phyloP scores from a whole-genome alignment of 2,113 vertebrate species.

The Entelurus aequoreus region DNA sequence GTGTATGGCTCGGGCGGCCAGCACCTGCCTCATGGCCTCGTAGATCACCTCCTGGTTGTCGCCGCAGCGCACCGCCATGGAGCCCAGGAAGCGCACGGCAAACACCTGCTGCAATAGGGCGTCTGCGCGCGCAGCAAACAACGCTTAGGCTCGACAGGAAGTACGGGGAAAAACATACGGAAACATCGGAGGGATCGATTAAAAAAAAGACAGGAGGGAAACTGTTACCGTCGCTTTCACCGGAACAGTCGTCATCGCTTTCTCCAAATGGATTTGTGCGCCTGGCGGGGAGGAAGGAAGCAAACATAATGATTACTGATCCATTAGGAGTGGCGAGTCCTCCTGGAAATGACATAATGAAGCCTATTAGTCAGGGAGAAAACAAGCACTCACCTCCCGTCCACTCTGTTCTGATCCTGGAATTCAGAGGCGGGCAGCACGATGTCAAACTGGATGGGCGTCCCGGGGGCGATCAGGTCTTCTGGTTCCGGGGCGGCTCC shows the following conservation, averaged over 20 bases:
- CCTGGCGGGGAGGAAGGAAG: constrained; percentile 61
- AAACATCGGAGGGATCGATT: background rate
- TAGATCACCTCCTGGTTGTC: constrained; percentile 85
- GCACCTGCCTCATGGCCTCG: constrained; percentile 94
- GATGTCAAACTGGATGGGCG: constrained; percentile 96
- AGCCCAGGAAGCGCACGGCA: constrained; percentile 89
- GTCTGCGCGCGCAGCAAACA: constrained; percentile 67
- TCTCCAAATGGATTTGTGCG: constrained; percentile 94
- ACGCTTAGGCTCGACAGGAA: background rate
- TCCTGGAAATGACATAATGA: constrained; percentile 40
- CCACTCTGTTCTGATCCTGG: constrained; percentile 85
- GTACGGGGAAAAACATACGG: background rate
- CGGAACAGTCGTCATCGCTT: constrained; percentile 77
- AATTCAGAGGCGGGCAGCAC: constrained; percentile 90
- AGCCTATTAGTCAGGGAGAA: constrained; percentile 13
- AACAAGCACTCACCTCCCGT: constrained; percentile 69
- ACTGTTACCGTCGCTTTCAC: constrained; percentile 79
- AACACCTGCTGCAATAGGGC: constrained; percentile 93
- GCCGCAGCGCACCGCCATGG: constrained; percentile 88
- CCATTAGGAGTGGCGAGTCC: constrained; percentile 11
- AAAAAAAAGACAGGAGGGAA: background rate
- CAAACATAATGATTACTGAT: constrained; percentile 31
- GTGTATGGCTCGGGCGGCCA: constrained; percentile 94
- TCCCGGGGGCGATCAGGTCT: constrained; percentile 88
- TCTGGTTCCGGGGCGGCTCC: constrained; percentile 61